Percentiles rank a stretch among this genome's conserved stretches.
These are phyloP conservation scores for Muscidifurax raptorellus DNA, from an alignment of 1,140 invertebrate genomes.

Conservation along the genomic window DNA sequence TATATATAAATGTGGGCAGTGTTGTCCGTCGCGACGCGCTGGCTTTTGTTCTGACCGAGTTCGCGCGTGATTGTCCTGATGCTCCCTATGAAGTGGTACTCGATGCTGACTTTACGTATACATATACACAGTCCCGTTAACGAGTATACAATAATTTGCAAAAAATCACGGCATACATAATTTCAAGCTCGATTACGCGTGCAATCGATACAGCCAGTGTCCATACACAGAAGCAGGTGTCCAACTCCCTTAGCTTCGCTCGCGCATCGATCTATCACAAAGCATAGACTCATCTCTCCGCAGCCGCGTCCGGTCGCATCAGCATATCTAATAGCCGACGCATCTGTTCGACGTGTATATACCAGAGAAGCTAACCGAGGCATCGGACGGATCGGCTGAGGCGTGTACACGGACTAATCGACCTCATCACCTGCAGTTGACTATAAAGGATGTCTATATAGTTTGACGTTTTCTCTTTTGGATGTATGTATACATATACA, in stretches of 20 bases:
- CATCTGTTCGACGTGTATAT: neutral
- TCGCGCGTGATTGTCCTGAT: neutral
- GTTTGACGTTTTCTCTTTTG: too few relatives aligned
- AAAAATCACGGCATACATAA: too few relatives aligned
- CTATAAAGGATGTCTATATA: too few relatives aligned
- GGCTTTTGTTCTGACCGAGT: neutral
- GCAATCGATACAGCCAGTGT: too few relatives aligned
- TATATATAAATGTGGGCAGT: neutral
- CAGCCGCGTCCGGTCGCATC: neutral
- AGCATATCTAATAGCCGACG: slow-evolving; percentile 7
- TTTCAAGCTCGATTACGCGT: too few relatives aligned
- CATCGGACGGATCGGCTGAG: neutral
- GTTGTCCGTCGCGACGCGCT: neutral
- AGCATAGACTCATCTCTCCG: neutral
- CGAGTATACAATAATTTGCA: too few relatives aligned
- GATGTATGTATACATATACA: too few relatives aligned
- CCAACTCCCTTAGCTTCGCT: too few relatives aligned
- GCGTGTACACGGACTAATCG: neutral
- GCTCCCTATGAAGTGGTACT: neutral
- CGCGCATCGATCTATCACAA: neutral
- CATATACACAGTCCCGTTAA: too few relatives aligned
- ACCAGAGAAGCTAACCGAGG: too few relatives aligned
- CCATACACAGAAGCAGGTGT: too few relatives aligned
- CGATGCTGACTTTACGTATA: too few relatives aligned
- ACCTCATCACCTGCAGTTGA: neutral